Evolutionary conservation across 2,888 invertebrate species (phyloP).

Genomic region (Nephrocerus scutellatus): DNA sequence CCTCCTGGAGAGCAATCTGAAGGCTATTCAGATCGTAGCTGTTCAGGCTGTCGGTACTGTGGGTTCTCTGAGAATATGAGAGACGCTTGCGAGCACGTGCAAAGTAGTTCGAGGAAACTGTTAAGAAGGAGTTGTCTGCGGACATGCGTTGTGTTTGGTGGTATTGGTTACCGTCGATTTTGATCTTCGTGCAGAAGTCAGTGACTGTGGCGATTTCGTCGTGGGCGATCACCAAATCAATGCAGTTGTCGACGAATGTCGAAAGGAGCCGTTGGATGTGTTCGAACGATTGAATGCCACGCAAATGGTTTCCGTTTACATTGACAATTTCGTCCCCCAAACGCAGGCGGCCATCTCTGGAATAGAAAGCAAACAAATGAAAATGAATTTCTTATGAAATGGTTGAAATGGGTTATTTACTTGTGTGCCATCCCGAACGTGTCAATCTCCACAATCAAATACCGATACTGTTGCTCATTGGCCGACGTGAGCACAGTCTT

Average conservation of each 20-base stretch:
- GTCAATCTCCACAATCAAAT: conserved; percentile 59
- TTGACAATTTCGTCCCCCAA: conserved; percentile 86
- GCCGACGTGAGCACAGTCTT: conserved; percentile 50
- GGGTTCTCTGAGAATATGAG: conserved; percentile 39
- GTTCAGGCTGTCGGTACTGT: conserved; percentile 40
- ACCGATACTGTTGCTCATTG: conserved; percentile 55
- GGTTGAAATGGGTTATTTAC: conserved; percentile 30
- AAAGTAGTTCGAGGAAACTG: too few relatives aligned
- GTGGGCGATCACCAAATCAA: conserved; percentile 59
- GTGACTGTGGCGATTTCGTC: conserved; percentile 56
- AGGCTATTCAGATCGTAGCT: conserved; percentile 37
- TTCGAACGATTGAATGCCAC: conserved; percentile 62
- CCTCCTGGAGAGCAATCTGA: conserved; percentile 34
- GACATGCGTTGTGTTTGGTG: conserved; percentile 10
- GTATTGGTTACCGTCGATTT: conserved; percentile 34
- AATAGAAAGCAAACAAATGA: conserved; percentile 19
- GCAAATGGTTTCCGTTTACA: conserved; percentile 74
- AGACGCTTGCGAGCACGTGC: conserved; percentile 35
- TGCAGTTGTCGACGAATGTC: conserved; percentile 45
- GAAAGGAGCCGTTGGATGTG: conserved; percentile 55
- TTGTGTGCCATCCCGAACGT: conserved; percentile 58
- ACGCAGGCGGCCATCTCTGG: conserved; percentile 70
- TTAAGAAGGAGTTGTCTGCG: too few relatives aligned
- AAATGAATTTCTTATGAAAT: neutral
- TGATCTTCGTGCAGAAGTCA: conserved; percentile 44